Evolutionary conservation across 2,113 vertebrate genomes (phyloP), one percentile per base, ranked within the genome.

Genomic region (Madoqua kirkii): DNA sequence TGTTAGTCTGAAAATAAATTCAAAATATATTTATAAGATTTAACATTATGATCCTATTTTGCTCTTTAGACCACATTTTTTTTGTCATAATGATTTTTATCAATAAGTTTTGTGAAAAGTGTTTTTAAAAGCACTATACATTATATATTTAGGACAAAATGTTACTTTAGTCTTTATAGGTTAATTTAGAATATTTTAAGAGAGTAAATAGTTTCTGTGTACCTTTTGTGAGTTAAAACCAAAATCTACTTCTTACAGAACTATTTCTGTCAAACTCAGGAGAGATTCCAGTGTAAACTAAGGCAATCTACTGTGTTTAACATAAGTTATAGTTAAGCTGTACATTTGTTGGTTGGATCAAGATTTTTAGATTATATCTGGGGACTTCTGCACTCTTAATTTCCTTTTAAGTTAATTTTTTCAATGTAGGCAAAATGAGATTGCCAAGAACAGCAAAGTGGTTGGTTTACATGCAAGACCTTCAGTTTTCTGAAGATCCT

Each of bases 401-500:
- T 76, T 64, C 19, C 50, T 82, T 71, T 59, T 76, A 59, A 57
- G 29, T 59, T 54, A 60, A 88, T 78, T 93, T 15, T 19, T 95
- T 93, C 17, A 48, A 15, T 31, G 9, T 31, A 54, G 11, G 31
- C 14, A 84, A 95, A 82, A 82, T 23, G 55, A 48, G 27, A 92
- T 45, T 92, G 54, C 21, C 11, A 81, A 82, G 40, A 83, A 67
- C 19, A 90, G 54, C 52, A 31, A 91, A 85, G 13, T 81, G 82
- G 81, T 64, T 62, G 13, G 43, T 55, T 96, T 40, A 76, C 45
- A 33, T 5, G 4, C 17, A 89, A 27, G 16, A 10, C 9, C 16
- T 95, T 89, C 5, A 74, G 82, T 97, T 95, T 88, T 95, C 74
- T 78, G n/a, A 95, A 90, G 36, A 86, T 87, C 13, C 40, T 89